phyloP scores from a whole-genome alignment of 2,888 invertebrate species.

The Pterostichus madidus region DNA sequence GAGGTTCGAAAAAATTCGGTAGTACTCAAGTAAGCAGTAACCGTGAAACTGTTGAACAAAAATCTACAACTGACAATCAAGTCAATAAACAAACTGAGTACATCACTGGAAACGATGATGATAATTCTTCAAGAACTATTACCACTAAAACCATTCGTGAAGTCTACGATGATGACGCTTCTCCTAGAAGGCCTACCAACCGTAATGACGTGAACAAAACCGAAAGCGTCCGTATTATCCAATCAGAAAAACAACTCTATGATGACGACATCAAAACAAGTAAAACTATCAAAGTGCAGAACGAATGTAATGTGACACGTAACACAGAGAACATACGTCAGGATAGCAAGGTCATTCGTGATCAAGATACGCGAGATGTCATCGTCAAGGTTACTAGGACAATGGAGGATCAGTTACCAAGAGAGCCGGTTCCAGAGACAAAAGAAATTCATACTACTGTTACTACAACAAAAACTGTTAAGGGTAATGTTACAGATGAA shows the following conservation, averaged over 20 bases:
- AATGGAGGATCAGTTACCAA: conserved; percentile 59
- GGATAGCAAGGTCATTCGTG: conserved; percentile 35
- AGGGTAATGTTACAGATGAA: conserved; percentile 39
- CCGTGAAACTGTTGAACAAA: conserved; percentile 67
- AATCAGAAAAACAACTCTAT: conserved; percentile 45
- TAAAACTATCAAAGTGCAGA: conserved; percentile 38
- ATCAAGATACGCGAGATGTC: too few species aligned
- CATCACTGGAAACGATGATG: conserved; percentile 59
- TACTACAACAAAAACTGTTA: conserved; percentile 67
- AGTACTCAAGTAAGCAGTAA: conserved; percentile 67
- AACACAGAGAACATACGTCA: conserved; percentile 54
- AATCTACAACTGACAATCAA: conserved; percentile 68
- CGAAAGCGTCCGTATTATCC: conserved; percentile 19
- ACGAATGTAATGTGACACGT: conserved; percentile 55
- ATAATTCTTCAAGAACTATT: conserved; percentile 68
- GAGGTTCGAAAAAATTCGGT: conserved; percentile 45
- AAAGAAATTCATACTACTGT: conserved; percentile 65
- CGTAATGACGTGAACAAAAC: not conserved
- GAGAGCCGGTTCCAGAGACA: conserved; percentile 69
- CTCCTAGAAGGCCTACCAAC: not conserved
- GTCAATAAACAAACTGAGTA: conserved; percentile 45
- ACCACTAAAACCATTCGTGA: conserved; percentile 59
- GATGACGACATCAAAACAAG: conserved; percentile 55
- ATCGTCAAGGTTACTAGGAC: conserved; percentile 33
- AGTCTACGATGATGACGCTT: conserved; percentile 24